A percentile compares a stretch with the other conserved stretches of the same genome.
Conservation (phyloP, 2,888 invertebrate species). For the Julus scandinavius region DNA sequence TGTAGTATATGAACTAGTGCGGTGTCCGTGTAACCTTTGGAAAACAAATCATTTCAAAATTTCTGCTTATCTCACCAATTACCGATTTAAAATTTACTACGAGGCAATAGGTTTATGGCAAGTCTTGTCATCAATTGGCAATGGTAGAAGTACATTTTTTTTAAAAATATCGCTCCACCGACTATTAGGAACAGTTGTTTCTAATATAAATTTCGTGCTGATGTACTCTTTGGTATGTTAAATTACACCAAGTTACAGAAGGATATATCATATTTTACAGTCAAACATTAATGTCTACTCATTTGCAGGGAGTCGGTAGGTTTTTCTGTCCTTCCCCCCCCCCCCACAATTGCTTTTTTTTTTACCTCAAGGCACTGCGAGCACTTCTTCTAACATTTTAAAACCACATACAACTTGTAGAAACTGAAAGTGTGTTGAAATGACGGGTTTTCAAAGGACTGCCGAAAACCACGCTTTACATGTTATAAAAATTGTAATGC, state of each 20-base stretch:
- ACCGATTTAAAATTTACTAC: not conserved
- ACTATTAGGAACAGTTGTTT: slow-evolving; percentile 1
- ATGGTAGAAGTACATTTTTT: not conserved
- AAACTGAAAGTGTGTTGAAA: slow-evolving; percentile 10
- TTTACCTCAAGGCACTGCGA: not conserved
- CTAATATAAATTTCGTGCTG: not conserved
- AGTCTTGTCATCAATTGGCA: not conserved
- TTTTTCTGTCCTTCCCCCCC: not conserved
- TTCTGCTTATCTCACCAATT: not conserved
- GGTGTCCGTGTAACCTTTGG: not conserved
- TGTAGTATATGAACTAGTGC: not conserved
- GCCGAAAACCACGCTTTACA: slow-evolving; percentile 10
- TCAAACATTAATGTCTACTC: slow-evolving; percentile 9
- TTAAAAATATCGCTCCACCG: not conserved
- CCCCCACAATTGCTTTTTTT: not conserved
- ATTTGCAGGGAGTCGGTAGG: not conserved
- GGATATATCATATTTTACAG: not conserved
- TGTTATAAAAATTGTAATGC: not conserved
- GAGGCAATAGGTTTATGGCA: not conserved
- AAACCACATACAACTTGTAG: not conserved
- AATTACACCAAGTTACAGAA: not conserved
- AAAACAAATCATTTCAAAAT: not conserved
- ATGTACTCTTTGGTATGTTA: not conserved
- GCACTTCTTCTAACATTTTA: not conserved
- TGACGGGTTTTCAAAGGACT: slow-evolving; percentile 18